Evolutionary conservation across 2,113 vertebrate genomes (phyloP).

Genomic region (Sylvilagus bachmani): DNA sequence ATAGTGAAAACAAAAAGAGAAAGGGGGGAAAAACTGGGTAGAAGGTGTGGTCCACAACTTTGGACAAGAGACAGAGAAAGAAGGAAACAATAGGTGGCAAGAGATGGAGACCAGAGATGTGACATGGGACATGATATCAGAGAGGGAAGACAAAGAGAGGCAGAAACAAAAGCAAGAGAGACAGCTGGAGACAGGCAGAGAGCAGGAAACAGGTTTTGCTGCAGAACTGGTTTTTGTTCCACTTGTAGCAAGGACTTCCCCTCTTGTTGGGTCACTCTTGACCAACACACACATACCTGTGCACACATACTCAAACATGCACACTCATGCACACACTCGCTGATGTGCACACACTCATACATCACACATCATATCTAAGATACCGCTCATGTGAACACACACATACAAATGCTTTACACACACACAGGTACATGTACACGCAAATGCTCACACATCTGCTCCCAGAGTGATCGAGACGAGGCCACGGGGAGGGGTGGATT

Average conservation of each 20-base stretch:
- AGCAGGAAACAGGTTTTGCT: background rate
- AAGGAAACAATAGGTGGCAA: background rate
- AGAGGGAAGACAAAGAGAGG: background rate
- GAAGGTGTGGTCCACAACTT: background rate
- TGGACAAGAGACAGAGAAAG: slow-evolving; percentile 21
- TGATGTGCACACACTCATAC: background rate
- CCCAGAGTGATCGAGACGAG: background rate
- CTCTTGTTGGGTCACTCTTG: background rate
- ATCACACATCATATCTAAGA: background rate
- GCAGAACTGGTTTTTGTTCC: background rate
- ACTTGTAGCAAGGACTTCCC: background rate
- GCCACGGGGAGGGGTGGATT: background rate
- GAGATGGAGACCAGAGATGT: background rate
- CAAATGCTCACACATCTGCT: too few species aligned
- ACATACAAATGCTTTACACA: too few species aligned
- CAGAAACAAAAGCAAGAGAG: background rate
- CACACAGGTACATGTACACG: too few species aligned
- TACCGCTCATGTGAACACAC: too few species aligned
- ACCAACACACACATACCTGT: background rate
- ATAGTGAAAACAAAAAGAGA: background rate
- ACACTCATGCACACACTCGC: background rate
- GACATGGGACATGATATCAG: background rate
- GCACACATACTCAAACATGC: background rate
- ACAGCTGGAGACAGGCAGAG: background rate
- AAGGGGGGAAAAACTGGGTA: background rate